These are phyloP conservation scores for Gambelia wislizenii DNA, from an alignment of 2,797 vertebrate genomes.

Conservation along the genomic window DNA sequence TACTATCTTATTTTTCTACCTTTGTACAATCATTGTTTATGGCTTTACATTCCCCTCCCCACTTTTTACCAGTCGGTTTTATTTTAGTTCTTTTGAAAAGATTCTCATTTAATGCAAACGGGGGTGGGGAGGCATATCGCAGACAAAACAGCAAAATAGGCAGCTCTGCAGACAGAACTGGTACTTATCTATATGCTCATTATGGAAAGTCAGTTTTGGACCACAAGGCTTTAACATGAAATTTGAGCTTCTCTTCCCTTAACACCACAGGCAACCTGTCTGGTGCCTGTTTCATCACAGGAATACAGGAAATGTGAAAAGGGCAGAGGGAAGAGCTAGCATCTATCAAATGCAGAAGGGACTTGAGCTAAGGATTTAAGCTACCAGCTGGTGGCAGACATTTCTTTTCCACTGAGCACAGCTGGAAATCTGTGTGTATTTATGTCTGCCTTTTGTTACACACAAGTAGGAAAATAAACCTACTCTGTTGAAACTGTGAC, in stretches of 20 bases:
- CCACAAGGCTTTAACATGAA: background rate
- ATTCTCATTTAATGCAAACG: constrained; percentile 5
- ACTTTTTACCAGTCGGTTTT: background rate
- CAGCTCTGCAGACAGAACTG: background rate
- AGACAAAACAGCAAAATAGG: background rate
- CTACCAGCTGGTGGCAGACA: background rate
- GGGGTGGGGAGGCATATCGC: background rate
- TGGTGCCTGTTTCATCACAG: background rate
- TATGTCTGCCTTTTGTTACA: background rate
- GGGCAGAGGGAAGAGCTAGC: fast-evolving
- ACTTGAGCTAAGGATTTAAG: background rate
- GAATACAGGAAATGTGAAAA: background rate
- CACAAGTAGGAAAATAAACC: background rate
- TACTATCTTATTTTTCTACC: background rate
- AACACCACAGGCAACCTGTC: background rate
- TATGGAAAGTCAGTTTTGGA: background rate
- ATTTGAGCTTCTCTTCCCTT: background rate
- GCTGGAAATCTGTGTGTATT: background rate
- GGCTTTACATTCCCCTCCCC: background rate
- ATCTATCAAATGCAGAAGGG: background rate
- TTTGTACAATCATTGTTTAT: background rate
- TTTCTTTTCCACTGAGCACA: background rate
- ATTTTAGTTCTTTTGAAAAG: background rate
- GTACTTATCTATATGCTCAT: background rate
- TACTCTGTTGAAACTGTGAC: background rate